Conservation (phyloP, 2,113 vertebrate genomes). For the rat (Rattus norvegicus) region GRCr8 NC_086029.1:71073501-71074000, state of each 20-base stretch:
- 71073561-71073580: conserved; percentile 3
- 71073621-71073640: background rate
- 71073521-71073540: conserved; percentile 45
- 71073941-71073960: background rate
- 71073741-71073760: background rate
- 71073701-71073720: background rate
- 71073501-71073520: conserved; percentile 10
- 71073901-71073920: background rate
- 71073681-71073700: background rate
- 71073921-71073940: background rate
- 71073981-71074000: background rate
- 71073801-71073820: conserved; percentile 35
- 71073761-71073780: background rate
- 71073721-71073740: background rate
- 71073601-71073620: no score
- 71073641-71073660: background rate
- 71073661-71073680: background rate
- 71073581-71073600: background rate
- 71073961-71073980: no score
- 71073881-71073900: background rate
- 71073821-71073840: conserved; percentile 51
- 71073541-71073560: background rate
- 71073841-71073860: conserved; percentile 24
- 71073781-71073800: conserved; percentile 61
- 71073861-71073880: background rate